These are phyloP conservation scores for Acrocephalus arundinaceus DNA, from an alignment of 2,113 vertebrate species.

Conservation along the genomic window DNA sequence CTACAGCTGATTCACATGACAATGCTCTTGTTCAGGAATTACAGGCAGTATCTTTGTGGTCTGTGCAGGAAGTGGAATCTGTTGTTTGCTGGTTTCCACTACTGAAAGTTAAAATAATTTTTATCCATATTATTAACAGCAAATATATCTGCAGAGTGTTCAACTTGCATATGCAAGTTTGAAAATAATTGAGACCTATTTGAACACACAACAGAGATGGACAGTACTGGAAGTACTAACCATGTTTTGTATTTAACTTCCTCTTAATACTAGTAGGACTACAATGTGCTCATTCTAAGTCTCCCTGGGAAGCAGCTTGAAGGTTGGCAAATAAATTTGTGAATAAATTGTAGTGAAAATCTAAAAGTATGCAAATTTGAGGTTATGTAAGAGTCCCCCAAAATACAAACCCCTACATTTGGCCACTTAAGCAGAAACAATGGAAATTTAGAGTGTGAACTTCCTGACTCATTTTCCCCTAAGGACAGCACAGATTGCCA, in stretches of 20 bases:
- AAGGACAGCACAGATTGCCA: not conserved
- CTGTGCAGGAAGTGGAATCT: not conserved
- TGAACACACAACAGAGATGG: not conserved
- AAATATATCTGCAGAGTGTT: not conserved
- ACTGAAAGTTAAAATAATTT: slow-evolving; percentile 1
- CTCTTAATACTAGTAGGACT: not conserved
- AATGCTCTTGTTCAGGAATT: slow-evolving; percentile 58
- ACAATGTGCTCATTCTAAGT: not conserved
- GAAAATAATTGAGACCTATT: not conserved
- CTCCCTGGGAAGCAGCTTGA: not conserved
- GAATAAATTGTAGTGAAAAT: not conserved
- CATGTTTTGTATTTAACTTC: not conserved
- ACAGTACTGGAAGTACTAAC: not conserved
- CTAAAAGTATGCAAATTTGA: not conserved
- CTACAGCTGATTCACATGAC: not conserved
- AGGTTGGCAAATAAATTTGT: not conserved
- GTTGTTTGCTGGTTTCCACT: not conserved
- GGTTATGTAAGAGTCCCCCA: not conserved
- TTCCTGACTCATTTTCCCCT: not conserved
- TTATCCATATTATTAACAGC: not conserved
- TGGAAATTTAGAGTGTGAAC: not conserved
- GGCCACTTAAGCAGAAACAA: not conserved
- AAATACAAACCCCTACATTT: not conserved
- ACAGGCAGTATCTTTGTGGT: not conserved
- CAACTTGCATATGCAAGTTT: not conserved